Evolutionary conservation across 2,113 vertebrate species (phyloP).

Genomic region (Glaucidium brasilianum): DNA sequence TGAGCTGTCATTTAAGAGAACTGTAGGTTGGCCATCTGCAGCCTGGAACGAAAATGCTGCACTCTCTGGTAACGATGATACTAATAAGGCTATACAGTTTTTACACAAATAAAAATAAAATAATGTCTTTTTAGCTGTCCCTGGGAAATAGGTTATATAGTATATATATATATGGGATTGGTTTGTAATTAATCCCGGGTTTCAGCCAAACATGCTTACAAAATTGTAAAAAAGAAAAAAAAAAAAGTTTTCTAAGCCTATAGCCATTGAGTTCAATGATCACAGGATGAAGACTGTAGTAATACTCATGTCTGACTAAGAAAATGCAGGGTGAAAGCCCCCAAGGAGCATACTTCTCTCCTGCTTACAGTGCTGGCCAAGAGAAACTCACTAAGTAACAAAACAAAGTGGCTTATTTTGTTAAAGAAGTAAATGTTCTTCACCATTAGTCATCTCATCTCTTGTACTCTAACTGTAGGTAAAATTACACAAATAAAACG

Average conservation of each 20-base stretch:
- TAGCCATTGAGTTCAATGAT: background rate
- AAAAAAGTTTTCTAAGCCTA: background rate
- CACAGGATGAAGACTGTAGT: background rate
- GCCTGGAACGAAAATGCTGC: background rate
- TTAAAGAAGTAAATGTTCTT: background rate
- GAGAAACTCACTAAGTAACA: background rate
- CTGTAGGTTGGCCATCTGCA: background rate
- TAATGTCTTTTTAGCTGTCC: background rate
- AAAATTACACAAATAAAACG: background rate
- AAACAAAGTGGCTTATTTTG: background rate
- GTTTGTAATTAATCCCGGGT: background rate
- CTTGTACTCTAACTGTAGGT: background rate
- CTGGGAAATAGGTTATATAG: conserved; percentile 9
- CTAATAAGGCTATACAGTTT: conserved; percentile 5
- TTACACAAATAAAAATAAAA: conserved; percentile 38
- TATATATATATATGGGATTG: background rate
- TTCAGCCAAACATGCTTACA: conserved; percentile 51
- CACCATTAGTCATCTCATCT: background rate
- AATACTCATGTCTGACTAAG: background rate
- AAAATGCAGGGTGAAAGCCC: background rate
- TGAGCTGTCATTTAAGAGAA: background rate
- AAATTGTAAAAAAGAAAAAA: background rate
- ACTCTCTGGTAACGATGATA: background rate
- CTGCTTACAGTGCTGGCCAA: background rate
- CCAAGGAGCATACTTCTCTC: background rate